Base-by-base conservation (phyloP, 1,140 invertebrate species). In the Delia radicum region DNA sequence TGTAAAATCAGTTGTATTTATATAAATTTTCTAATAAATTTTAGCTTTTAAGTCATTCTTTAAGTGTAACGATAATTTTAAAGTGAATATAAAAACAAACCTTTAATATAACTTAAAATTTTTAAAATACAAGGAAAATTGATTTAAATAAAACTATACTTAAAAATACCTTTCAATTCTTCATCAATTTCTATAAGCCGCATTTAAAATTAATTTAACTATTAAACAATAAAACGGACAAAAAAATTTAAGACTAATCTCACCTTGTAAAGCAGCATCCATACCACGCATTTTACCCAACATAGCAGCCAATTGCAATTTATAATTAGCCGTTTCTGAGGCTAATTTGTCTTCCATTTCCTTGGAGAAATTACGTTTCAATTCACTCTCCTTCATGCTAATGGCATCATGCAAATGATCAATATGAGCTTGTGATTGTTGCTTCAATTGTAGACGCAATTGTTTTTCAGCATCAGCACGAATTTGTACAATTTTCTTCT, bases 271-370 rank as follows among this genome's bases (percentile, higher is more conserved):
- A 1, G 94, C 94, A 55, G 92, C 88, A 87, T 98, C 94, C 77
- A 98, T 92, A n/a, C 95, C 96, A 76, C 91, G 91, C 71, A 98
- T 87, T 81, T 94, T 92, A 21, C 94, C 94, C 28, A 96, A 89
- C 87, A 96, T 92, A 0, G 90, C 90, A 2, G 93, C 93, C 13
- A 98, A 87, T 82, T 97, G 92, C 62, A 90, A 87, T 85, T 95
- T 93, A 86, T 92, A 94, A 84, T 87, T 89, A 33, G 89, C 90
- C 74, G 90, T 90, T 80, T 92, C 95, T 69, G 88, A 85, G 71
- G 92, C 90, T 5, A 94, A 78, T 83, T 92, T 89, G 76, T 96
- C 94, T 31, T 93, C 93, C 26, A 94, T 81, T 75, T 91, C 87
- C 7, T 90, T 88, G 27, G 91, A 89, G 76, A 92, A 89, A 33